These are phyloP conservation scores for Phalloptychus januarius DNA, from an alignment of 2,797 vertebrate species.

Conservation along the genomic window DNA sequence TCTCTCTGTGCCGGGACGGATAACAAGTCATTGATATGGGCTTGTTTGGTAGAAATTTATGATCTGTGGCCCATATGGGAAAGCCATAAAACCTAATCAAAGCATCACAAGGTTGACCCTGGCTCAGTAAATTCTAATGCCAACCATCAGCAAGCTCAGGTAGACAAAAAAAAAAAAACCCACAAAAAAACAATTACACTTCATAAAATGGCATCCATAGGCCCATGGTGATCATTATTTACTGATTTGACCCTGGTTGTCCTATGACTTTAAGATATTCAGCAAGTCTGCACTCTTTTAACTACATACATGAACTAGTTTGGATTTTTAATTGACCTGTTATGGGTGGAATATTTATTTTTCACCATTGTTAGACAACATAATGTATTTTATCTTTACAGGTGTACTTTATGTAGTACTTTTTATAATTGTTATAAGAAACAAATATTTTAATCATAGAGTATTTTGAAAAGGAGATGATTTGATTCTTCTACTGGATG, in stretches of 20 bases:
- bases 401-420: neutral
- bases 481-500: slow-evolving; percentile 15
- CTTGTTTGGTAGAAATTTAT: slow-evolving; percentile 76
- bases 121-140: slow-evolving; percentile 71
- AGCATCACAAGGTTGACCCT: slow-evolving; percentile 63
- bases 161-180: slow-evolving; percentile 47
- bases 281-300: slow-evolving; percentile 9
- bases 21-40: slow-evolving; percentile 48
- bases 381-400: neutral
- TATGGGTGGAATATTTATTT: neutral
- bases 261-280: slow-evolving; percentile 48
- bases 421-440: neutral
- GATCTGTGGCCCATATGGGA: slow-evolving; percentile 67
- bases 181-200: slow-evolving; percentile 44
- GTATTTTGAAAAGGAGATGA: neutral
- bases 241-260: slow-evolving; percentile 41
- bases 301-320: neutral
- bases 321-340: neutral
- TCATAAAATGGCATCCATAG: slow-evolving; percentile 63
- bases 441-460: neutral
- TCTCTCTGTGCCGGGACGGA: slow-evolving; percentile 38
- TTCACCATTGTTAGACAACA: neutral
- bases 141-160: slow-evolving; percentile 60
- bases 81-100: slow-evolving; percentile 66
- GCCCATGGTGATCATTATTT: slow-evolving; percentile 52